Conservation (phyloP, 2,888 invertebrate species). For the Papilio demoleus region DNA sequence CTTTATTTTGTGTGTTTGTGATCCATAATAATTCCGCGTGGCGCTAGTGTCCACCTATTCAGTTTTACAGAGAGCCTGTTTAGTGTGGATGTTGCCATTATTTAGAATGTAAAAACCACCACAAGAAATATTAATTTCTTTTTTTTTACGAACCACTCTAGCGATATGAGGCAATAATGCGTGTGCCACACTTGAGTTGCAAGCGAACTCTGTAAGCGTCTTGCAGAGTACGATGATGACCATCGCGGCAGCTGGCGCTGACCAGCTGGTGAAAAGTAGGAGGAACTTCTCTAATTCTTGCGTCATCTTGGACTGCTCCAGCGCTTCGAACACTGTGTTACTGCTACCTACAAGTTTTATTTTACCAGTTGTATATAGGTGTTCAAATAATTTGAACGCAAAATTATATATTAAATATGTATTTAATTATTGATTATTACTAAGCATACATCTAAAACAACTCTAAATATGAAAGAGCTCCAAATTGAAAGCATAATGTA, state of each 20-base stretch:
- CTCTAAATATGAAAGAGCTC: too few relatives aligned
- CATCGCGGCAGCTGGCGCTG: conserved; percentile 54
- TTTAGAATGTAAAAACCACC: not conserved
- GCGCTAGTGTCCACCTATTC: not conserved
- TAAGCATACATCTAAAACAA: too few relatives aligned
- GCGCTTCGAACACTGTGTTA: conserved; percentile 58
- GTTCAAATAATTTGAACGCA: too few relatives aligned
- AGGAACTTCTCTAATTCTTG: conserved; percentile 61
- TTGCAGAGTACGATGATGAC: conserved; percentile 62
- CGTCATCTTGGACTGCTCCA: conserved; percentile 62
- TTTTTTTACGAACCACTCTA: conserved; percentile 53
- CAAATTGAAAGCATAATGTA: too few relatives aligned
- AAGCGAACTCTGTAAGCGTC: conserved; percentile 62
- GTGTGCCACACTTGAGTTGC: conserved; percentile 57
- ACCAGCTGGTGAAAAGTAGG: conserved; percentile 53
- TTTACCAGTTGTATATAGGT: not conserved
- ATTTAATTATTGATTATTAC: too few relatives aligned
- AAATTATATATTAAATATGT: too few relatives aligned
- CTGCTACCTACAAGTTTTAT: conserved; percentile 55
- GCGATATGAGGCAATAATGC: conserved; percentile 60
- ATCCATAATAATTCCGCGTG: not conserved
- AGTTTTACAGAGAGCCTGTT: not conserved
- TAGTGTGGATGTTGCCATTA: not conserved
- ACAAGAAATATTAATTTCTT: not conserved
- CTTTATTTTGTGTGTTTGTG: not conserved